A percentile compares a stretch with the other conserved stretches of the same genome.
Evolutionary conservation across 1,140 invertebrate genomes (phyloP).

Genomic region (Rhopalosiphum padi): DNA sequence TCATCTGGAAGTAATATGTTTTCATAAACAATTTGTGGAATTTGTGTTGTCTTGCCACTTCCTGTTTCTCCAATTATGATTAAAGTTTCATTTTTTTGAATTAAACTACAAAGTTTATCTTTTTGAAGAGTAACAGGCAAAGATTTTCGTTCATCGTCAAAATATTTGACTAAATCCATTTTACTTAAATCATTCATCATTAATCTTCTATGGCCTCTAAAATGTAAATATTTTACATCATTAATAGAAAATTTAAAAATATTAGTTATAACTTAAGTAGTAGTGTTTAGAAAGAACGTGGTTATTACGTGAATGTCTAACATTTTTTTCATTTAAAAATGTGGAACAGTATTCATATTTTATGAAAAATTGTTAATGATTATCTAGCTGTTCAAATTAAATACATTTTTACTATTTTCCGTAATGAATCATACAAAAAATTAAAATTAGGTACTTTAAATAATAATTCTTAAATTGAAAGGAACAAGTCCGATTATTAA

Average conservation of each 20-base stretch:
- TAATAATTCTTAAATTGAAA: neutral
- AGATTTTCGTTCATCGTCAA: conserved; percentile 48
- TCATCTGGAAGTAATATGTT: conserved; percentile 67
- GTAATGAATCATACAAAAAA: neutral
- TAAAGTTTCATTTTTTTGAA: conserved; percentile 70
- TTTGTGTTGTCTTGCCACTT: conserved; percentile 90
- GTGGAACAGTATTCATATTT: neutral
- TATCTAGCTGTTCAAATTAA: neutral
- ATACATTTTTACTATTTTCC: neutral
- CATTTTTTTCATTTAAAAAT: too few species aligned
- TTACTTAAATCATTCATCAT: conserved; percentile 52
- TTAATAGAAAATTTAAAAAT: neutral
- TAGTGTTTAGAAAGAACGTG: neutral
- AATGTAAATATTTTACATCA: neutral
- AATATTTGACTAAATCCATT: conserved; percentile 51
- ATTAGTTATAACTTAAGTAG: neutral
- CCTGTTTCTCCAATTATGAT: conserved; percentile 90
- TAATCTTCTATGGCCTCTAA: neutral
- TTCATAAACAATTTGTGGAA: conserved; percentile 80
- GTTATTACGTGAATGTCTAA: neutral
- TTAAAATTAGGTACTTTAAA: neutral
- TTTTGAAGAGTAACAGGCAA: conserved; percentile 45
- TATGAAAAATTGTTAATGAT: neutral
- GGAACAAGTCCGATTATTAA: neutral
- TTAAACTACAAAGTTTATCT: conserved; percentile 64